A percentile compares a stretch with the other conserved stretches of the same genome.
Evolutionary conservation across 2,888 invertebrate species (phyloP).

Genomic region (Neoaliturus tenellus): DNA sequence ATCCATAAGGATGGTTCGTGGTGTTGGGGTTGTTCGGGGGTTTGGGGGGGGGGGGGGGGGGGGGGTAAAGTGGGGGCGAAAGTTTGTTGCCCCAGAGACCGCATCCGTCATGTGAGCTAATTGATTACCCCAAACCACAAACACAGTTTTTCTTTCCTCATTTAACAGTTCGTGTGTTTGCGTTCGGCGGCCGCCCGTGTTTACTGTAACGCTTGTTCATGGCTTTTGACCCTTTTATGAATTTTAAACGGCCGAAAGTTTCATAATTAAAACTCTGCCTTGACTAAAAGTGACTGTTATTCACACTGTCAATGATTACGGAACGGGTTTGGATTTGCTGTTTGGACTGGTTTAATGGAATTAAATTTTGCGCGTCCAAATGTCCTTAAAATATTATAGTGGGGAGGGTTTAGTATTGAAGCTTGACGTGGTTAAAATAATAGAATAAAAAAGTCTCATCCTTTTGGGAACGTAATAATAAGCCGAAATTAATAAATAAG

Average conservation of each 20-base stretch:
- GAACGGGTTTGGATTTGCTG: too few relatives aligned
- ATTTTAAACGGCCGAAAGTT: constrained; percentile 14
- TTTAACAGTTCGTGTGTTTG: constrained; percentile 28
- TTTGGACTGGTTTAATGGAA: too few relatives aligned
- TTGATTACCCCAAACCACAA: constrained; percentile 17
- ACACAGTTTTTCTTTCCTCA: constrained; percentile 24
- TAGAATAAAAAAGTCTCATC: too few relatives aligned
- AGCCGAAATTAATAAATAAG: too few relatives aligned
- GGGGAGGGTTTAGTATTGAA: too few relatives aligned
- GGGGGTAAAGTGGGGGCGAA: not conserved
- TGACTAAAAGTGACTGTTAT: too few relatives aligned
- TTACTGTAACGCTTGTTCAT: constrained; percentile 27
- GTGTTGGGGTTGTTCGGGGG: not conserved
- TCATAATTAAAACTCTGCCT: constrained; percentile 19
- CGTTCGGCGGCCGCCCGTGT: not conserved
- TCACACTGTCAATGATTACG: too few relatives aligned
- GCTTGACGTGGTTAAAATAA: too few relatives aligned
- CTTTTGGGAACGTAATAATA: too few relatives aligned
- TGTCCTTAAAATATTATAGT: too few relatives aligned
- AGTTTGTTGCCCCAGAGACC: constrained; percentile 22
- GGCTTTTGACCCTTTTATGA: constrained; percentile 33
- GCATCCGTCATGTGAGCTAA: constrained; percentile 27
- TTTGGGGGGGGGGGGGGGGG: not conserved
- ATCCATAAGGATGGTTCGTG: not conserved
- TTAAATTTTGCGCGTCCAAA: too few relatives aligned